phyloP scores from a whole-genome alignment of 2,888 invertebrate genomes.

The Abscondita cerata region DNA sequence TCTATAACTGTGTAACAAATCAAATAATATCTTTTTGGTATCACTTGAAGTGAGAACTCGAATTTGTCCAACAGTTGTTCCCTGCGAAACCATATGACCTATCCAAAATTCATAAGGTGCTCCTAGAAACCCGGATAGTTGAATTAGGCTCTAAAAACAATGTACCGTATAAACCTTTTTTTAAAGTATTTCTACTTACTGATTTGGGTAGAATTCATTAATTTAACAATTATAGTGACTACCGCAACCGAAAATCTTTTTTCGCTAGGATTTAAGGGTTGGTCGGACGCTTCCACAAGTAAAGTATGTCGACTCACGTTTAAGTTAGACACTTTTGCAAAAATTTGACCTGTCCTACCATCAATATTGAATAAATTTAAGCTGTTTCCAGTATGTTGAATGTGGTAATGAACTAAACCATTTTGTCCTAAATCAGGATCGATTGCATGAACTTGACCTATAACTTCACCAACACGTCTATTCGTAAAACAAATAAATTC shows the following conservation, averaged over 20 bases:
- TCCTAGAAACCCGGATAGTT: slow-evolving; percentile 78
- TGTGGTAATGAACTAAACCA: slow-evolving; percentile 69
- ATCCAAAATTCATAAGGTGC: slow-evolving; percentile 92
- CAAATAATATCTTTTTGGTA: slow-evolving; percentile 72
- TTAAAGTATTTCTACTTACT: slow-evolving; percentile 40
- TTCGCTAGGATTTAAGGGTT: slow-evolving; percentile 85
- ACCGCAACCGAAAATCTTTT: slow-evolving; percentile 82
- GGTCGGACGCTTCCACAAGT: slow-evolving; percentile 84
- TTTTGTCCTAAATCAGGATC: slow-evolving; percentile 83
- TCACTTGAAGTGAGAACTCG: slow-evolving; percentile 76
- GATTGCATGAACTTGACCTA: slow-evolving; percentile 81
- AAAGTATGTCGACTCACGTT: slow-evolving; percentile 77
- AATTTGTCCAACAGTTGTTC: slow-evolving; percentile 86
- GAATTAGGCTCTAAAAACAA: slow-evolving; percentile 48
- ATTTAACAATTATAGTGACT: slow-evolving; percentile 78
- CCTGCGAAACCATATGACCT: slow-evolving; percentile 82
- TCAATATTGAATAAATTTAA: slow-evolving; percentile 76
- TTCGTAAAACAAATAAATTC: slow-evolving; percentile 76
- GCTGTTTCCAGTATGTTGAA: slow-evolving; percentile 49
- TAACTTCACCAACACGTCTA: slow-evolving; percentile 71
- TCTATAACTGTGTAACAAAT: slow-evolving; percentile 82
- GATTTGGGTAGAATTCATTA: slow-evolving; percentile 51
- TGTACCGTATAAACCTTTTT: not conserved
- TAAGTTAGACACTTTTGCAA: slow-evolving; percentile 69
- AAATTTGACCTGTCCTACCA: slow-evolving; percentile 72